Conservation (phyloP, 2,888 invertebrate genomes). For the Phyllotreta cruciferae region DNA sequence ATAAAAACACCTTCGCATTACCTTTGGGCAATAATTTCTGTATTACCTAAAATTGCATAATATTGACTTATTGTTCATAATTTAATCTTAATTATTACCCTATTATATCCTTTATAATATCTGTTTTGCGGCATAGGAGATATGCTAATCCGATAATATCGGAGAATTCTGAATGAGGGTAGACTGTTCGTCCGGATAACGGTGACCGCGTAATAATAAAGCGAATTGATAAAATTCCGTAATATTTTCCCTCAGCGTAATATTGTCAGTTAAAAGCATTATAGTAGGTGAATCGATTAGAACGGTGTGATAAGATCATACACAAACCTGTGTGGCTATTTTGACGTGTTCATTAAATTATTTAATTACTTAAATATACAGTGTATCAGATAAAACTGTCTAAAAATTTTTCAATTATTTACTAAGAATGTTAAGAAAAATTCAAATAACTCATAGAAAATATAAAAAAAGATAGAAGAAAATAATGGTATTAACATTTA, state of each 20-base stretch:
- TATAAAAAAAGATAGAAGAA: too few species aligned
- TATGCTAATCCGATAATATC: conserved; percentile 28
- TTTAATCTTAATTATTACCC: conserved; percentile 29
- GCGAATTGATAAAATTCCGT: conserved; percentile 22
- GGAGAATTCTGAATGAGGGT: conserved; percentile 25
- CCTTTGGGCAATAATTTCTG: too few species aligned
- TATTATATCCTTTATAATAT: conserved; percentile 32
- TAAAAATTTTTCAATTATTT: too few species aligned
- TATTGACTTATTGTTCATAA: conserved; percentile 25
- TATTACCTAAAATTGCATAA: background rate
- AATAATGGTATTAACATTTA: too few species aligned
- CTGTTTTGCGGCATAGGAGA: conserved; percentile 23
- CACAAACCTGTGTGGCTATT: background rate
- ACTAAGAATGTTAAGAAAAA: too few species aligned
- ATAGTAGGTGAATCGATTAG: conserved; percentile 13
- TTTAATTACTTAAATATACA: too few species aligned
- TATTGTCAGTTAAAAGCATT: conserved; percentile 23
- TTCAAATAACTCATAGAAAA: too few species aligned
- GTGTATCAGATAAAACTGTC: too few species aligned
- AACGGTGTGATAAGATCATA: background rate
- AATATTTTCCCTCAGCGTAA: conserved; percentile 22
- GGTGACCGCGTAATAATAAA: conserved; percentile 14
- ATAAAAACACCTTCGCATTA: too few species aligned
- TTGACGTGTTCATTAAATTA: too few species aligned
- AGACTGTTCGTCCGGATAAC: conserved; percentile 25